Evolutionary conservation across 2,888 invertebrate species (phyloP).

Genomic region (Mallateleia sp.): DNA sequence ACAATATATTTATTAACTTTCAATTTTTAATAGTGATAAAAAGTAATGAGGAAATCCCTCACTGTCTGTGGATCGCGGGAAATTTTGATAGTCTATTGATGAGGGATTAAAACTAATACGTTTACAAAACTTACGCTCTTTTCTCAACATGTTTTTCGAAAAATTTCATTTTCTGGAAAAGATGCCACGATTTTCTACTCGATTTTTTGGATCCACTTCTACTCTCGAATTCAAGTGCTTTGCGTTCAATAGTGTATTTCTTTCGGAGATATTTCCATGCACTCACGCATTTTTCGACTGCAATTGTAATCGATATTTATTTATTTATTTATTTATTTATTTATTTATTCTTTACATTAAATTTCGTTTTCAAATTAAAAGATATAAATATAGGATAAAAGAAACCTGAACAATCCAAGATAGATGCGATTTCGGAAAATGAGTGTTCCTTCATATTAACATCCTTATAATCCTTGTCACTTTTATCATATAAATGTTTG

Average conservation of each 20-base stretch:
- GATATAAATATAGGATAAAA: too few relatives aligned
- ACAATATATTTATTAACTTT: too few relatives aligned
- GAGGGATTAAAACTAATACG: too few relatives aligned
- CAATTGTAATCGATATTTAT: neutral
- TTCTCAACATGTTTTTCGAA: constrained; percentile 20
- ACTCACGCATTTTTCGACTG: constrained; percentile 3
- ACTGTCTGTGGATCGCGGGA: too few relatives aligned
- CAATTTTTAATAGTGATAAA: too few relatives aligned
- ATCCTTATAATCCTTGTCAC: neutral
- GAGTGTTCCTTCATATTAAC: neutral
- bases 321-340: too few relatives aligned
- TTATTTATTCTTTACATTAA: too few relatives aligned
- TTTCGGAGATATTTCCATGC: constrained; percentile 6
- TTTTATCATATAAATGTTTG: neutral
- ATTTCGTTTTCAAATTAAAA: too few relatives aligned
- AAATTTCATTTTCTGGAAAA: constrained; percentile 9
- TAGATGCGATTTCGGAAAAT: neutral
- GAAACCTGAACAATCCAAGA: neutral
- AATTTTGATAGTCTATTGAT: too few relatives aligned
- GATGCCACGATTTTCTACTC: neutral
- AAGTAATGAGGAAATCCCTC: too few relatives aligned
- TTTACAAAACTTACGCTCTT: too few relatives aligned
- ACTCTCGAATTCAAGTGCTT: neutral
- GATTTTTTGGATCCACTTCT: constrained; percentile 11
- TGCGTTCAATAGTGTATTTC: neutral